Conservation (phyloP, 2,888 invertebrate species). For the Meteorus colon region DNA sequence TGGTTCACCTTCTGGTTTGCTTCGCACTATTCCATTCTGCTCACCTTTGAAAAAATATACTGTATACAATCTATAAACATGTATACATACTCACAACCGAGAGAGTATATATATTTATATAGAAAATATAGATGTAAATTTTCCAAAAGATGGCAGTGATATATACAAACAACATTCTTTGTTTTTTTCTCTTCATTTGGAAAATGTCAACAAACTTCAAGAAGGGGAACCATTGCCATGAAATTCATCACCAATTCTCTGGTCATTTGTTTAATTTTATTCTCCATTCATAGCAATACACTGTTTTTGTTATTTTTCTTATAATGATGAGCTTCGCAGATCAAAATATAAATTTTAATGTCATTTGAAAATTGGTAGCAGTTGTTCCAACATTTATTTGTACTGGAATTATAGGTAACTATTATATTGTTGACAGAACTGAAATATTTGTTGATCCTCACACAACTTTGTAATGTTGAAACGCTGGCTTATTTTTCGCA, state of each 20-base stretch:
- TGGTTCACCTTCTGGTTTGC: no score
- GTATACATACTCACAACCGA: not conserved
- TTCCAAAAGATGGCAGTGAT: slow-evolving; percentile 30
- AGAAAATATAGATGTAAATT: not conserved
- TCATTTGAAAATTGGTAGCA: no score
- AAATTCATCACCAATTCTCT: not conserved
- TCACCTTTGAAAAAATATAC: not conserved
- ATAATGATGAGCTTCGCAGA: no score
- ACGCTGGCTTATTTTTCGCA: not conserved
- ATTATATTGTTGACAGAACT: no score
- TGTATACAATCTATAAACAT: not conserved
- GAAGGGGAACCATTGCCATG: no score
- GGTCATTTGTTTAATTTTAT: slow-evolving; percentile 6
- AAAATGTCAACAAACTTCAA: not conserved
- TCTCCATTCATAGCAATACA: not conserved
- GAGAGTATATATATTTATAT: not conserved
- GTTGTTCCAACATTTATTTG: no score
- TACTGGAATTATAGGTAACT: no score
- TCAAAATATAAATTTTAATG: no score
- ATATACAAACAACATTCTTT: not conserved
- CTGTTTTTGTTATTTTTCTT: no score
- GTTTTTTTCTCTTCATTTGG: not conserved
- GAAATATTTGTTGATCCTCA: no score
- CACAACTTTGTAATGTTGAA: no score
- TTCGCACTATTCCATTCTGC: no score